Evolutionary conservation across 2,113 vertebrate species (phyloP).

Genomic region (Sialia sialis): DNA sequence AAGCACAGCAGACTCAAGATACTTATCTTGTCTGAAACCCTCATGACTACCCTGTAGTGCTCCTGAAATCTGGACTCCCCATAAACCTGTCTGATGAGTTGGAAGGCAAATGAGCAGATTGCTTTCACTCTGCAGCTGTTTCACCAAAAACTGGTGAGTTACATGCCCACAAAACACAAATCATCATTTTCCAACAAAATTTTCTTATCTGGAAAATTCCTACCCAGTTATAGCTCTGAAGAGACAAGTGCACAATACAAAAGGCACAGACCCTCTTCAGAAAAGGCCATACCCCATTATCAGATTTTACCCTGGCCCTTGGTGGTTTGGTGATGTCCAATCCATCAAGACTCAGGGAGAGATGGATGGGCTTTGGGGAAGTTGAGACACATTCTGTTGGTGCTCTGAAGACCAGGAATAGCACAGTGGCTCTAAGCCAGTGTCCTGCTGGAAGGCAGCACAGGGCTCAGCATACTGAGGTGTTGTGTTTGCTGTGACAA

Average conservation of each 20-base stretch:
- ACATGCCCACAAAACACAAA: not conserved
- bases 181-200: not conserved
- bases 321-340: not conserved
- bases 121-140: not conserved
- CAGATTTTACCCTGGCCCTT: not conserved
- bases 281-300: accelerated
- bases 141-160: not conserved
- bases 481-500: not conserved
- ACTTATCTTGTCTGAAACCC: not conserved
- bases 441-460: not conserved
- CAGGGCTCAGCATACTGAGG: accelerated
- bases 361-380: not conserved
- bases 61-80: not conserved
- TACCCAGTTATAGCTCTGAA: not conserved
- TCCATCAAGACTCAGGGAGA: not conserved
- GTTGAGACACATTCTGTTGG: not conserved
- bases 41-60: not conserved
- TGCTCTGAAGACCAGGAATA: not conserved
- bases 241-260: not conserved
- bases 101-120: not conserved
- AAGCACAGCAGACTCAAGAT: not conserved
- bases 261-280: no score
- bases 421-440: not conserved
- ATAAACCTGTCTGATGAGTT: accelerated
- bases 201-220: not conserved